A percentile compares a stretch with the other conserved stretches of the same genome.
Conservation (phyloP, 2,888 invertebrate species). For the Melieria omissa region DNA sequence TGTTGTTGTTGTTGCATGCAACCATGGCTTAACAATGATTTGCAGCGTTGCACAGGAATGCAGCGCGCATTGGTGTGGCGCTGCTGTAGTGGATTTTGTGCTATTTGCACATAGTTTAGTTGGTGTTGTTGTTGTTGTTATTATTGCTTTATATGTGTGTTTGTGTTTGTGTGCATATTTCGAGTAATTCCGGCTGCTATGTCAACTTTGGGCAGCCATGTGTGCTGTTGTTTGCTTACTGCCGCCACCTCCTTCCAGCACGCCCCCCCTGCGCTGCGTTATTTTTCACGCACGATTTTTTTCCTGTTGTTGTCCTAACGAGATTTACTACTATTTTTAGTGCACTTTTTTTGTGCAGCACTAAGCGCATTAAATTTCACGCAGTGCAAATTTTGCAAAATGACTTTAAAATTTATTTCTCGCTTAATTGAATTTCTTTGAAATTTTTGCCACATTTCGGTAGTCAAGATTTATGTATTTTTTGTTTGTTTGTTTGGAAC, state of each 20-base stretch:
- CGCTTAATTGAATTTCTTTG: no score
- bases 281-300: conserved; percentile 16
- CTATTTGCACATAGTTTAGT: not conserved
- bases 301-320: conserved; percentile 22
- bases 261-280: not conserved
- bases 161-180: conserved; percentile 1
- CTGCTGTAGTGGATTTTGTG: conserved; percentile 6
- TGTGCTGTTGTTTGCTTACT: conserved; percentile 23
- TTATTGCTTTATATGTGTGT: conserved; percentile 12
- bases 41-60: conserved; percentile 29
- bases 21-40: conserved; percentile 16
- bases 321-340: conserved; percentile 31
- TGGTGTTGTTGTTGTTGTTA: conserved; percentile 9
- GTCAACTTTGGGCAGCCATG: conserved; percentile 31
- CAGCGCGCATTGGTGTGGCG: no score
- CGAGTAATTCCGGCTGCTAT: conserved; percentile 31
- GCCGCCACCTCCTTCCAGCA: not conserved
- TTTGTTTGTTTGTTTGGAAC: no score
- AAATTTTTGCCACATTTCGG: no score
- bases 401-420: no score
- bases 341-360: conserved; percentile 20
- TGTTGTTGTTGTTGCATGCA: not conserved
- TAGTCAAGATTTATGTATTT: no score
- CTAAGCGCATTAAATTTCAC: conserved; percentile 32
- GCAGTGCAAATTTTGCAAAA: not conserved